Evolutionary conservation across 2,113 vertebrate genomes (phyloP), one percentile per base, ranked within the genome.

Genomic region (Martes martes): DNA sequence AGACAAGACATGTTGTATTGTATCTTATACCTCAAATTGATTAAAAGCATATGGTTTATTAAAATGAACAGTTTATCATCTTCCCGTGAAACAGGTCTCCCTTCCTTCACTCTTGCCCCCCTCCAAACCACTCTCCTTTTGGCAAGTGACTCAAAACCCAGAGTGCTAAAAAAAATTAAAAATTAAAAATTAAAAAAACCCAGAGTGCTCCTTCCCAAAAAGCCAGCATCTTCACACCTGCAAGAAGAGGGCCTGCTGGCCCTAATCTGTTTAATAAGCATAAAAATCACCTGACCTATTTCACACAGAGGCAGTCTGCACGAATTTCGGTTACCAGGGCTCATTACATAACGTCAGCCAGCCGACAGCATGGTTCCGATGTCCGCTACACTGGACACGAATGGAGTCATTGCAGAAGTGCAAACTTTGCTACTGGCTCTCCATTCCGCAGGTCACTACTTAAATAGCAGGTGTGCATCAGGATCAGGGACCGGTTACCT

Each of bases 401-500:
- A 28, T 14, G 28, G 82, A 23, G 21, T 59, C 31, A 45, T 6
- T 23, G 7, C 19, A 9, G 4, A 65, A 76, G 24, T 45, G 63
- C 52, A 18, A 14, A 15, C 33, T 19, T 26, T 11, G 55, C 91
- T 18, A 10, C 67, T 2, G 26, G 24, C 31, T 61, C 42, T 65
- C 24, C 7, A 24, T 31, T 39, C 39, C 23, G 2, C 13, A 69
- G 2, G 11, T 36, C 4, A 28, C 52, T 24, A 6, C 28, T 0
- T 26, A 47, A 14, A 14, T 15, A 19, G 9, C 21, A 47, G 21
- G 14, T 4, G 28, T 52, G 36, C 9, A 2, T 45, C 23, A 0
- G 1, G 14, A 19, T 52, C 76, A 28, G 47, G 6, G 33, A 39
- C 4, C 26, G 8, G 4, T 39, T 18, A 50, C 47, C 13, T 55